Base-by-base conservation (phyloP, 2,797 vertebrate species). In the Fratercula arctica region DNA sequence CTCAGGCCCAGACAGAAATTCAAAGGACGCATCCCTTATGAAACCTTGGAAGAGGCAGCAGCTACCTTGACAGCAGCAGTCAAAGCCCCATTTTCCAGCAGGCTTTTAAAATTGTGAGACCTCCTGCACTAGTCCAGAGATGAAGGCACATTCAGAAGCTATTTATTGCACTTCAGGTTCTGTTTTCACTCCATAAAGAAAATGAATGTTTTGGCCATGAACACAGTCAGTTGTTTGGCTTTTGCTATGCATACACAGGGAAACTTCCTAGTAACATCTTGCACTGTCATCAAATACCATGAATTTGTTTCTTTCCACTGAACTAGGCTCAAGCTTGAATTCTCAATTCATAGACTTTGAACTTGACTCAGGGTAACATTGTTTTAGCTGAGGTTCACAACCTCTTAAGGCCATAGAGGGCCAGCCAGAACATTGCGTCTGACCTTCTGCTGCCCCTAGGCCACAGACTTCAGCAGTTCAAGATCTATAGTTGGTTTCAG, bases 241-340 rank as follows among this genome's bases (percentile, higher is more conserved):
- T 96, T 79, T 86, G 67, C 54, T 89, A 50, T 63, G 82, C 69
- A 68, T 78, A 72, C 3, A 2, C n/a, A 67, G 63, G 41, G 85
- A 92, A 96, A 91, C 87, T 86, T 94, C 59, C 82, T 89, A 89
- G 20, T 79, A 79, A 92, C 31, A 79, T 96, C 85, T 89, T 97
- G 94, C 93, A 86, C 56, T 92, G 95, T 97, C 96, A 97, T 96
- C 92, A 96, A 96, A 97, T 95, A 94, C 92, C 89, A 92, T 16
- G 61, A 91, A 91, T 96, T 95, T 93, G 73, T 86, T 96, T 82
- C 87, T 90, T 95, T 93, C 73, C 85, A 57, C 79, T 3, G 13
- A 92, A 63, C 48, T 92, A 94, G 69, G 70, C 79, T 94, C 45
- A 45, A 37, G 43, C 90, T 96, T 75, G 79, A 91, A 87, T 85